Conservation (phyloP, 2,113 vertebrate genomes). For the Xyliphius kryptos region DNA sequence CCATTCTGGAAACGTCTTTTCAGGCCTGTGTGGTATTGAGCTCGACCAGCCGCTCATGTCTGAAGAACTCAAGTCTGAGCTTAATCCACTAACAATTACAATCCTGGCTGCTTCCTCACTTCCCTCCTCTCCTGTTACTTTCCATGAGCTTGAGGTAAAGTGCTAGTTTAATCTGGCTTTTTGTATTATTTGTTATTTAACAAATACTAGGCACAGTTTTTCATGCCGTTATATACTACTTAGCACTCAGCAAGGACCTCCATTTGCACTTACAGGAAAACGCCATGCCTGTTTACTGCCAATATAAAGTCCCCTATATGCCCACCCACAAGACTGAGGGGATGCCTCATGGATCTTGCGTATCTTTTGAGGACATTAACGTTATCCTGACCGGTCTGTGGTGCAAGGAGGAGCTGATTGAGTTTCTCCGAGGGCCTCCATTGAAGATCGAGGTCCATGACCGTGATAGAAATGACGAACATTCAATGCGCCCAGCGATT, state of each 20-base stretch:
- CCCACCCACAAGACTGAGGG: slow-evolving; percentile 60
- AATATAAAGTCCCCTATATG: slow-evolving; percentile 65
- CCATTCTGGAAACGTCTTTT: slow-evolving; percentile 48
- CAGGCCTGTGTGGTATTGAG: slow-evolving; percentile 63
- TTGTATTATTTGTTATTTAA: too few relatives aligned
- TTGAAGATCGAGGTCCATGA: slow-evolving; percentile 79
- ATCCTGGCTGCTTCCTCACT: slow-evolving; percentile 65
- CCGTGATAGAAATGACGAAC: slow-evolving; percentile 60
- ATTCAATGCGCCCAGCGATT: slow-evolving; percentile 27
- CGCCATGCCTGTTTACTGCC: slow-evolving; percentile 75
- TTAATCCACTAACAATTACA: slow-evolving; percentile 76
- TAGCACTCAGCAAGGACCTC: background rate
- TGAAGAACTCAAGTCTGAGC: slow-evolving; percentile 66
- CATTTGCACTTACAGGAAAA: slow-evolving; percentile 51
- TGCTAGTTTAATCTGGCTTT: background rate
- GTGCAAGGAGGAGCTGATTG: slow-evolving; percentile 54
- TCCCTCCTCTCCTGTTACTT: slow-evolving; percentile 61
- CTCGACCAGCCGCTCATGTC: slow-evolving; percentile 68
- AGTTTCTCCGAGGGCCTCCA: slow-evolving; percentile 66
- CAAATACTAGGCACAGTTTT: too few relatives aligned
- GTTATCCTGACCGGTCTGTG: slow-evolving; percentile 71
- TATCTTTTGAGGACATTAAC: slow-evolving; percentile 72
- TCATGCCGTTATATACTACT: too few relatives aligned
- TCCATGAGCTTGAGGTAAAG: slow-evolving; percentile 66
- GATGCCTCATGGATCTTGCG: slow-evolving; percentile 52